These are phyloP conservation scores for Cryptotermes secundus DNA, from an alignment of 1,140 invertebrate genomes.

Conservation along the genomic window DNA sequence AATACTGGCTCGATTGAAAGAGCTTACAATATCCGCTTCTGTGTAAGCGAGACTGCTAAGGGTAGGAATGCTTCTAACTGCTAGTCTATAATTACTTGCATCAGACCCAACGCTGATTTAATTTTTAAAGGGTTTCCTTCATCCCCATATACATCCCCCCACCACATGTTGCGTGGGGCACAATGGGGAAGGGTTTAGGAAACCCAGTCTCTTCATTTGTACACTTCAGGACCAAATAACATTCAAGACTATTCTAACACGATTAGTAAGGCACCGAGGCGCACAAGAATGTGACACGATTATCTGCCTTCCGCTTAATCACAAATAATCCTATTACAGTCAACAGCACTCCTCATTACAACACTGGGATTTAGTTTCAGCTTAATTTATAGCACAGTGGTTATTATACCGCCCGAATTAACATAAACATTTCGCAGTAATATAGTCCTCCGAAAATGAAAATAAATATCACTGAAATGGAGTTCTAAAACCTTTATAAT, in stretches of 20 bases:
- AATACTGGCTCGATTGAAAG: neutral
- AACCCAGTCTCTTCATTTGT: neutral
- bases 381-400: no score
- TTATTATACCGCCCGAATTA: no score
- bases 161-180: neutral
- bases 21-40: neutral
- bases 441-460: no score
- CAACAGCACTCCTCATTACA: no score
- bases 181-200: neutral
- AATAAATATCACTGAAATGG: no score
- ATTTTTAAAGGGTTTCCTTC: slow-evolving; percentile 17
- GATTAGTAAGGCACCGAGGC: neutral
- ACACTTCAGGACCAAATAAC: neutral
- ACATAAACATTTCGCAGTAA: no score
- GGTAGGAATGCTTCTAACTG: neutral
- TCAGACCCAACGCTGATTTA: neutral
- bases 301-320: neutral
- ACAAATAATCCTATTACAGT: neutral
- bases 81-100: neutral
- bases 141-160: neutral
- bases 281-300: neutral
- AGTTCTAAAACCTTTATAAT: no score
- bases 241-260: neutral
- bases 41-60: neutral
- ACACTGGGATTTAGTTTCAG: no score